Evolutionary conservation across 2,888 invertebrate species (phyloP).

Genomic region (Rhamnusium bicolor): DNA sequence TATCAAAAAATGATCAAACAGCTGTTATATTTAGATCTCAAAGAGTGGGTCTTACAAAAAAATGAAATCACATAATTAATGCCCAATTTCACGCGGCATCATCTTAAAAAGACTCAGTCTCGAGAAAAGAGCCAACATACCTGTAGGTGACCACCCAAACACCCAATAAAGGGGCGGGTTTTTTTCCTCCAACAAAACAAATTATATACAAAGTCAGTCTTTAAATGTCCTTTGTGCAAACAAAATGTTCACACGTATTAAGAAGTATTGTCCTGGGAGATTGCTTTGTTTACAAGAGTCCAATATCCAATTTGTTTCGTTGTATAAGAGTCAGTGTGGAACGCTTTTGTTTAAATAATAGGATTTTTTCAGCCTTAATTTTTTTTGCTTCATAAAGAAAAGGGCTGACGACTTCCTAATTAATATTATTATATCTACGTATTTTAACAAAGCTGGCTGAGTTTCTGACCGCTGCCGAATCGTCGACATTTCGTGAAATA

Average conservation of each 20-base stretch:
- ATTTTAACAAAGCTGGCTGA: not conserved
- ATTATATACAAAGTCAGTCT: conserved; percentile 39
- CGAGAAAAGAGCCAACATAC: conserved; percentile 36
- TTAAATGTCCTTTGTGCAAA: conserved; percentile 52
- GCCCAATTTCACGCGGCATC: conserved; percentile 58
- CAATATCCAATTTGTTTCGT: conserved; percentile 20
- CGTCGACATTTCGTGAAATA: too few species aligned
- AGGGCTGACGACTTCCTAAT: conserved; percentile 1
- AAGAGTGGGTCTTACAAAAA: conserved; percentile 39
- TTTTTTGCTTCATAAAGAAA: not conserved
- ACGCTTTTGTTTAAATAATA: conserved; percentile 17
- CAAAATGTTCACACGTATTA: conserved; percentile 53
- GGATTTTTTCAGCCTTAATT: conserved; percentile 16
- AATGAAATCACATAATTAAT: conserved; percentile 57
- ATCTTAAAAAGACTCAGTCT: conserved; percentile 41
- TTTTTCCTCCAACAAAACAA: conserved; percentile 42
- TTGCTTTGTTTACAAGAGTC: conserved; percentile 32
- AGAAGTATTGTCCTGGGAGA: conserved; percentile 33
- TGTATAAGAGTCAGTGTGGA: conserved; percentile 5
- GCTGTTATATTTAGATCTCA: conserved; percentile 36
- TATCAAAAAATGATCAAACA: conserved; percentile 37
- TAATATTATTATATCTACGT: not conserved
- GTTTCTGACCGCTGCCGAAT: too few species aligned
- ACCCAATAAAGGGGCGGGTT: conserved; percentile 51
- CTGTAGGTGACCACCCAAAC: conserved; percentile 56